phyloP scores from a whole-genome alignment of 2,888 invertebrate species.

The Tryphoninae sp. region DNA sequence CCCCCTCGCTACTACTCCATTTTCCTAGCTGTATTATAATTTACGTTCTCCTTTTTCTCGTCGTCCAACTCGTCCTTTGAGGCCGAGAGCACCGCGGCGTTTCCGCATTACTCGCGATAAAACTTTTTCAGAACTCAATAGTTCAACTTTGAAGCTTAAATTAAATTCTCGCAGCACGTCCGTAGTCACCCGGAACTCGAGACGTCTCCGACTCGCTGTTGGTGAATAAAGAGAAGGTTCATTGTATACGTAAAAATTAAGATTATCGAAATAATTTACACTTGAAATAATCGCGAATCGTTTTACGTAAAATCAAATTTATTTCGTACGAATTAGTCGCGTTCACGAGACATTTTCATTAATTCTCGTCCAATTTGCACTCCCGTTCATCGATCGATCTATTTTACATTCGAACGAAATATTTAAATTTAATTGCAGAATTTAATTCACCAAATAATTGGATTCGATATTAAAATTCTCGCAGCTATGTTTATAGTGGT shows the following conservation, averaged over 20 bases:
- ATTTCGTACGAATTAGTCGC: not conserved
- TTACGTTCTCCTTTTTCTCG: conserved; percentile 19
- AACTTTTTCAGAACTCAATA: conserved; percentile 54
- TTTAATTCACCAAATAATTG: no score
- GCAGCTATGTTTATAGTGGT: no score
- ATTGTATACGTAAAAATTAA: conserved; percentile 17
- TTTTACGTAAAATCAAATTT: conserved; percentile 16
- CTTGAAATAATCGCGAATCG: conserved; percentile 42
- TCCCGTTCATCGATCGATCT: no score
- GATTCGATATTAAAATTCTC: no score
- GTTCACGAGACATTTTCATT: no score
- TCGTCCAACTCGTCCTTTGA: conserved; percentile 46
- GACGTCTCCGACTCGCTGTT: no score
- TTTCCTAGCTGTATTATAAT: conserved; percentile 18
- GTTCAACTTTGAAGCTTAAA: conserved; percentile 54
- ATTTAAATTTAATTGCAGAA: no score
- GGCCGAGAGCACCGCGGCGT: conserved; percentile 37
- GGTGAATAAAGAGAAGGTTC: not conserved
- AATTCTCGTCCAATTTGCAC: no score
- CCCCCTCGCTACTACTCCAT: not conserved
- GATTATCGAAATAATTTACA: conserved; percentile 44
- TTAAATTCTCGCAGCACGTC: conserved; percentile 48
- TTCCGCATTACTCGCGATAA: conserved; percentile 39
- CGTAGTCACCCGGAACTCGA: conserved; percentile 12
- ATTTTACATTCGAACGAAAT: no score